Percentiles rank a stretch among this genome's conserved stretches.
phyloP scores from a whole-genome alignment of 2,113 vertebrate species.

The Ptychochromis oligacanthus region DNA sequence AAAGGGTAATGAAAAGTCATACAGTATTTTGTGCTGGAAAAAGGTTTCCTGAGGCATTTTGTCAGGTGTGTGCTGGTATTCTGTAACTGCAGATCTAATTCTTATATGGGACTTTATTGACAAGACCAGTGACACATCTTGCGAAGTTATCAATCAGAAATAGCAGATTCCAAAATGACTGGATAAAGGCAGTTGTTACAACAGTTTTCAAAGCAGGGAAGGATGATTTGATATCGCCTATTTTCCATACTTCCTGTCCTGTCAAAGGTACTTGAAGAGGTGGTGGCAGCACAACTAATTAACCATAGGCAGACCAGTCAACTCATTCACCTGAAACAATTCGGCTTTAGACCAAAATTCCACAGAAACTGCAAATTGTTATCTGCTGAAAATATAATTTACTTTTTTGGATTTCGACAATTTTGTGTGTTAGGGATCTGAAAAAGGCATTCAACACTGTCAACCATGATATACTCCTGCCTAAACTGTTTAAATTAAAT shows the following conservation, averaged over 20 bases:
- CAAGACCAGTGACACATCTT: background rate
- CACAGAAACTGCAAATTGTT: accelerated
- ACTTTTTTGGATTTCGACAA: background rate
- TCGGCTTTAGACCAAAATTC: background rate
- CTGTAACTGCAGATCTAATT: background rate
- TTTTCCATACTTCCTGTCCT: background rate
- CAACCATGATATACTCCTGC: background rate
- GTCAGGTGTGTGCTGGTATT: too few relatives aligned
- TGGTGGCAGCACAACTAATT: background rate
- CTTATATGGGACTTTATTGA: background rate
- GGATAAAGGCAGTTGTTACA: too few relatives aligned
- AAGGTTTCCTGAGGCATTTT: too few relatives aligned
- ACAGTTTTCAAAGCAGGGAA: too few relatives aligned
- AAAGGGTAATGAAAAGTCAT: background rate
- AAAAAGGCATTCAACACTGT: background rate
- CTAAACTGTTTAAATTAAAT: too few relatives aligned
- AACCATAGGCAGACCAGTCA: background rate
- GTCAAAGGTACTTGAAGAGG: background rate
- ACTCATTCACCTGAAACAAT: background rate
- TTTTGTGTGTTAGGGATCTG: background rate
- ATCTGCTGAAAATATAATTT: background rate
- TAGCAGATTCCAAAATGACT: too few relatives aligned
- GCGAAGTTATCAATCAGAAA: too few relatives aligned
- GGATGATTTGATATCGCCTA: background rate
- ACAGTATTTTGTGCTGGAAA: background rate